Conservation (phyloP, 2,888 invertebrate species). For the Caenorhabditis sp. region DNA sequence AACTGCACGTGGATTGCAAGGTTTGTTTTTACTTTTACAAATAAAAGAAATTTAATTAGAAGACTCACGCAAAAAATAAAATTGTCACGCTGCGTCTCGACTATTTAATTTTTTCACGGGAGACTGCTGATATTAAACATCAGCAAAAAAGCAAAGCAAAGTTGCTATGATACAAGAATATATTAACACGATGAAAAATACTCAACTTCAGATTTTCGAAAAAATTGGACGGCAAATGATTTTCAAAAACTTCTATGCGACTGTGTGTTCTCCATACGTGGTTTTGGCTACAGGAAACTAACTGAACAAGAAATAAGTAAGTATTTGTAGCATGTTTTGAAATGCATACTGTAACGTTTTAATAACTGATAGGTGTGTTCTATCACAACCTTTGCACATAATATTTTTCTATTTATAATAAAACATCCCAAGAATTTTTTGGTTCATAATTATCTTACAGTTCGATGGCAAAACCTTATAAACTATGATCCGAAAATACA, state of each 20-base stretch:
- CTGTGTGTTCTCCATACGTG: constrained; percentile 73
- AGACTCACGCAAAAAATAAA: no score
- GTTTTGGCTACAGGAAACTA: constrained; percentile 78
- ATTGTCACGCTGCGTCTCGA: no score
- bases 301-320: constrained; percentile 82
- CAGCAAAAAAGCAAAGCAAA: no score
- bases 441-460: constrained; percentile 51
- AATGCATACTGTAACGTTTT: neutral
- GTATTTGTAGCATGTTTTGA: constrained; percentile 14
- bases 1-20: constrained; percentile 59
- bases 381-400: no score
- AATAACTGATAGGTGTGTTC: no score
- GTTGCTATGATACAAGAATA: neutral
- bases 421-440: no score
- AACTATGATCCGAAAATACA: constrained; percentile 58
- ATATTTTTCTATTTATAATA: neutral
- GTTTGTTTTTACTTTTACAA: neutral
- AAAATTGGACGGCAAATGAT: constrained; percentile 7
- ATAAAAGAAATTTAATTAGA: no score
- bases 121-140: no score
- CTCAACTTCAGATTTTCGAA: constrained; percentile 1
- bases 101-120: no score
- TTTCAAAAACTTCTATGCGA: constrained; percentile 50
- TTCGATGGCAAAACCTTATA: constrained; percentile 71
- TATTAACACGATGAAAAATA: neutral